These are phyloP conservation scores for Platyscapa corneri DNA, from an alignment of 1,140 invertebrate species.

Conservation along the genomic window DNA sequence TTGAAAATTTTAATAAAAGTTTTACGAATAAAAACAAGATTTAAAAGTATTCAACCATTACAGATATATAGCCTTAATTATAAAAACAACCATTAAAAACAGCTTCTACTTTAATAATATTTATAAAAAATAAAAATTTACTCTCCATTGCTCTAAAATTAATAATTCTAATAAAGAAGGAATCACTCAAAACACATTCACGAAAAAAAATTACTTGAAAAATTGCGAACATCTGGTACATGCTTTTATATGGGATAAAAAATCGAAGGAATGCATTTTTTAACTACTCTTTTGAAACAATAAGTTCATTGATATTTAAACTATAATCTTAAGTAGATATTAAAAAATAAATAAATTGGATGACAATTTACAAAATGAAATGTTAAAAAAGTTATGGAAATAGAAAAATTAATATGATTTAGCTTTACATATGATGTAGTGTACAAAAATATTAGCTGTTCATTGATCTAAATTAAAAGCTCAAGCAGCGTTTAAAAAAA, in stretches of 20 bases:
- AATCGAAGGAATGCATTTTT: neutral
- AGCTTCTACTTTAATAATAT: slow-evolving; percentile 1
- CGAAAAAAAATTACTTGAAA: slow-evolving; percentile 10
- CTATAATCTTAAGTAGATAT: neutral
- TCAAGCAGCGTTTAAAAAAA: slow-evolving; percentile 28
- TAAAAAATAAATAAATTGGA: neutral
- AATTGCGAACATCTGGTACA: slow-evolving; percentile 16
- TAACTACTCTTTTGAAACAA: slow-evolving; percentile 8
- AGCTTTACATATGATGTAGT: slow-evolving; percentile 6
- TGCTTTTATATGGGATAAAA: slow-evolving; percentile 36
- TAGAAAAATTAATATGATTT: slow-evolving; percentile 3
- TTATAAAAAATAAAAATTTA: neutral
- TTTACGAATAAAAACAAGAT: neutral
- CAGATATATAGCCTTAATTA: slow-evolving; percentile 23
- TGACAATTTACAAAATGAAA: slow-evolving; percentile 14
- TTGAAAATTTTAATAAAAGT: neutral
- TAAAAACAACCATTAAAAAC: neutral
- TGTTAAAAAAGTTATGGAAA: slow-evolving; percentile 10
- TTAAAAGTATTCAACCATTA: neutral
- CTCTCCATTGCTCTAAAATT: neutral
- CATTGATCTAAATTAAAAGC: slow-evolving; percentile 24
- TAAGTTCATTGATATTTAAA: neutral
- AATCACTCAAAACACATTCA: slow-evolving; percentile 17
- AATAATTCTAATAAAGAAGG: neutral
- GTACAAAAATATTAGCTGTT: slow-evolving; percentile 19